Evolutionary conservation across 2,888 invertebrate genomes (phyloP), one percentile per base, ranked within the genome.

Genomic region (Andrena dorsata): DNA sequence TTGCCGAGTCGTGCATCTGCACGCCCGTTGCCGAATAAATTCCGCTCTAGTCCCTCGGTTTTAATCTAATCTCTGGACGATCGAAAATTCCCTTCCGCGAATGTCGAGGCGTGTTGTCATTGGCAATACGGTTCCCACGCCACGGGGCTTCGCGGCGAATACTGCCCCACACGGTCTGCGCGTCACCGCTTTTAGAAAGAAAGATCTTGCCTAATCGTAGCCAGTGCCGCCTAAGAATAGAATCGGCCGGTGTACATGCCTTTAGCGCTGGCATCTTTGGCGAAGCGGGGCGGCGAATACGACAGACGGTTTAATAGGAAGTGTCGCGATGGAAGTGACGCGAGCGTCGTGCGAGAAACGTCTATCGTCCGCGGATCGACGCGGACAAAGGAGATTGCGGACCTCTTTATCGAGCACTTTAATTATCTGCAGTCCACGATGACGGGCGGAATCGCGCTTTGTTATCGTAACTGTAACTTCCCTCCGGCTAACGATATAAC

Each of bases 141-240:
- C 23, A 35, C 10, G n/a, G 26, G 13, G 13, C 3, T 20, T 16
- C 56, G 30, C 6, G 10, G n/a, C n/a, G 0, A 16, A 41, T 2
- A 32, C 32, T 41, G 64, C 30, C 35, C 16, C 23, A 3, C 53
- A 13, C 64, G 7, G 13, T 6, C 41, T 7, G n/a, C 7, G 13
- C 47, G 32, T 2, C 13, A 20, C 35, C 30, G 53, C 4, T 10
- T n/a, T 13, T 8, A 2, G 20, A 32, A 56, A 10, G 23, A 32
- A 16, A 30, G 41, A 20, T 32, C 41, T 5, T 26, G n/a, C 60
- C 16, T 23, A 35, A 77, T 23, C 41, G 35, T 56, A 68, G 66
- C 68, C 49, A 16, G 47, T 28, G 28, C n/a, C 26, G 10, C n/a
- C 71, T 58, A 64, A 68, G 28, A 77, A 80, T 80, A 80, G 72